Percentiles rank a stretch among this genome's conserved stretches.
Evolutionary conservation across 2,797 vertebrate species (phyloP).

Genomic region (Lates japonicus): DNA sequence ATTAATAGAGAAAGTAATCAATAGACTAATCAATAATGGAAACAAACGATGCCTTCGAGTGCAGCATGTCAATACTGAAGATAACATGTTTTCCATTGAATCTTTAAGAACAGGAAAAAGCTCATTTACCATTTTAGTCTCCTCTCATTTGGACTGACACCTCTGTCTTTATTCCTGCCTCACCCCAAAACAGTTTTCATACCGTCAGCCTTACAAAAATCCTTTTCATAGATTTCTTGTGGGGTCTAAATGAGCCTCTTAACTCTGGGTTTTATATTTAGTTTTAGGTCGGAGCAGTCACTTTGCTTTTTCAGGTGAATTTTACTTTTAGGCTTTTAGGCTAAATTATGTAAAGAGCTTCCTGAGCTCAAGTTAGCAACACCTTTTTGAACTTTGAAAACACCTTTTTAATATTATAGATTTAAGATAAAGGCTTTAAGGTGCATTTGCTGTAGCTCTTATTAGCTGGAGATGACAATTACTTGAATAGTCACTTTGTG

Average conservation of each 20-base stretch:
- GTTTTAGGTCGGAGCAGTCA: neutral
- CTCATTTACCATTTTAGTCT: conserved; percentile 8
- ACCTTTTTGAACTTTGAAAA: neutral
- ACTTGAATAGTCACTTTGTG: neutral
- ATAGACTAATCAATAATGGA: neutral
- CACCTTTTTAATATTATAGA: neutral
- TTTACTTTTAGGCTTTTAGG: neutral
- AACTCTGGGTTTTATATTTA: neutral
- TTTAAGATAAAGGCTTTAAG: neutral
- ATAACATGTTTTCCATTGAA: conserved; percentile 14
- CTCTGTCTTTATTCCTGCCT: neutral
- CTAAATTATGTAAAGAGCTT: no score
- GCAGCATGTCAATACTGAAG: neutral
- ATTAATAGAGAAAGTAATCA: neutral
- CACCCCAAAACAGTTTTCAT: neutral
- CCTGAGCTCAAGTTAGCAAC: no score
- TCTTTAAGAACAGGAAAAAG: conserved; percentile 20
- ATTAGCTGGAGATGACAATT: neutral
- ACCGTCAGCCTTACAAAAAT: neutral
- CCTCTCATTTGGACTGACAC: neutral
- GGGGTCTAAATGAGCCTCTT: neutral
- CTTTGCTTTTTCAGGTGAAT: neutral
- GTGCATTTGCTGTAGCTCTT: neutral
- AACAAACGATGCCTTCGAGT: neutral
- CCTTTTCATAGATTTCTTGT: neutral